These are phyloP conservation scores for Pardosa pseudoannulata DNA, from an alignment of 2,888 invertebrate genomes.

Conservation along the genomic window DNA sequence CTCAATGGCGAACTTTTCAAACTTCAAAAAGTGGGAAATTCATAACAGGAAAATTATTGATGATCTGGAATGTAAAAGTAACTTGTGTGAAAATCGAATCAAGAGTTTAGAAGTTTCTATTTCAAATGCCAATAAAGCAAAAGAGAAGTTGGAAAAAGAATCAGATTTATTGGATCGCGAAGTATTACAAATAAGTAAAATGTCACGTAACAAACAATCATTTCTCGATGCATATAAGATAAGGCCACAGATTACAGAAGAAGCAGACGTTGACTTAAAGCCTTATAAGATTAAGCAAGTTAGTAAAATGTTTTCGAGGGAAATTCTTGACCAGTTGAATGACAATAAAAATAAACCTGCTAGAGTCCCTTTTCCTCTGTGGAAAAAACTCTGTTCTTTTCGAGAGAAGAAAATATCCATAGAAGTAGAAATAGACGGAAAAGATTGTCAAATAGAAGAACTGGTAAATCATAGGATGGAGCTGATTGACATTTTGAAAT, in stretches of 20 bases:
- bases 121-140: not conserved
- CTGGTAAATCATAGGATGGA: not conserved
- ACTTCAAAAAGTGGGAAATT: conserved; percentile 9
- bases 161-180: not conserved
- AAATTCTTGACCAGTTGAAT: conserved; percentile 11
- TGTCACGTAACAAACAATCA: conserved; percentile 22
- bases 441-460: not conserved
- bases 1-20: not conserved
- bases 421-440: not conserved
- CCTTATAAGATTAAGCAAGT: not conserved
- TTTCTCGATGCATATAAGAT: conserved; percentile 26
- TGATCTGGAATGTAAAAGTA: not conserved
- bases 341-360: conserved; percentile 5
- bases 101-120: not conserved
- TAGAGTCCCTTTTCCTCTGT: not conserved
- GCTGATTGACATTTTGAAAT: not conserved
- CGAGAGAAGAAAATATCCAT: conserved; percentile 5
- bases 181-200: conserved; percentile 17
- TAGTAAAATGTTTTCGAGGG: no score
- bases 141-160: not conserved
- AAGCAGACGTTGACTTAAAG: conserved; percentile 1
- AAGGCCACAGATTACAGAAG: not conserved
- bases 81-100: not conserved
- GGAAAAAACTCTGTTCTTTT: conserved; percentile 30
- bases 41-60: not conserved